Percentiles rank a stretch among this genome's conserved stretches.
Conservation (phyloP, 2,113 vertebrate species). For the Pelodiscus sinensis region DNA sequence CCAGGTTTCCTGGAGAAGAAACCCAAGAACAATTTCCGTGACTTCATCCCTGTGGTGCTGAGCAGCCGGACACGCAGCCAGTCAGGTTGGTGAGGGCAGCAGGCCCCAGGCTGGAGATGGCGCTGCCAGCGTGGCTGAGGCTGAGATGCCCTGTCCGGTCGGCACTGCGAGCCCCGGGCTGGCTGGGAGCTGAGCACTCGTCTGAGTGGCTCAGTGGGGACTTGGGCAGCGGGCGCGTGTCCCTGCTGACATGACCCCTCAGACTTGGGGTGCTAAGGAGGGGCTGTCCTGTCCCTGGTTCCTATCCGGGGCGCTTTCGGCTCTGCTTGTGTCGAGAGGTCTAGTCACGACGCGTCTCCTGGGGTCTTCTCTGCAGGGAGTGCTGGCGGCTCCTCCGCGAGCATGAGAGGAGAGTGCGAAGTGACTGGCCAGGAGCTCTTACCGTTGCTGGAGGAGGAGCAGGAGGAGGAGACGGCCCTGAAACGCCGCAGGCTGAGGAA, state of each 20-base stretch:
- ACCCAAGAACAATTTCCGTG: conserved; percentile 85
- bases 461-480: conserved; percentile 65
- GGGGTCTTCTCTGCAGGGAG: conserved; percentile 69
- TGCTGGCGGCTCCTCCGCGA: conserved; percentile 73
- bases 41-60: conserved; percentile 86
- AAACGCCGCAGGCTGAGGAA: conserved; percentile 80
- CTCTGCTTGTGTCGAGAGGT: not conserved
- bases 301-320: not conserved
- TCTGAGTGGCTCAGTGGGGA: not conserved
- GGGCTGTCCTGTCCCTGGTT: not conserved
- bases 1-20: conserved; percentile 83
- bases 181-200: not conserved
- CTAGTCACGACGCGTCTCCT: not conserved
- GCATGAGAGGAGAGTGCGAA: conserved; percentile 67
- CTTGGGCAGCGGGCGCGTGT: fast-evolving
- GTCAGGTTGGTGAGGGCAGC: conserved; percentile 75
- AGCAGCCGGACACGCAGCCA: conserved; percentile 85
- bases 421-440: conserved; percentile 72
- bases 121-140: not conserved
- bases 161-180: not conserved
- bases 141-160: not conserved
- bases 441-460: conserved; percentile 71
- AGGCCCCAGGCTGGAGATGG: fast-evolving
- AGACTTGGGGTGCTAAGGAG: not conserved
- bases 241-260: fast-evolving